These are phyloP conservation scores for Macaria liturata DNA, from an alignment of 2,888 invertebrate genomes.

Conservation along the genomic window DNA sequence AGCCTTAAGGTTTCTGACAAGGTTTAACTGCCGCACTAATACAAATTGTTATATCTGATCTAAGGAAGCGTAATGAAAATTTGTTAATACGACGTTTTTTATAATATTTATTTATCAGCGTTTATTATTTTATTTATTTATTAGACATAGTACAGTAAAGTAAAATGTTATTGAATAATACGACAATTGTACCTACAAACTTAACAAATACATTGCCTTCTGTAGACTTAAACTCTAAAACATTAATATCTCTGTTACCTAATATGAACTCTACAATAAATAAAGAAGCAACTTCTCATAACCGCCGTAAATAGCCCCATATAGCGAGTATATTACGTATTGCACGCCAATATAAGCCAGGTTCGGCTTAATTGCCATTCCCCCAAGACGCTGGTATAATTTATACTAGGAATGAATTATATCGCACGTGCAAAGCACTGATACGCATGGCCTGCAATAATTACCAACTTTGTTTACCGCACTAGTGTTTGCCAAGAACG, in stretches of 20 bases:
- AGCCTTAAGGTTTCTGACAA: too few species aligned
- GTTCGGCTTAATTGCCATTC: constrained; percentile 63
- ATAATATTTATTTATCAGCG: too few species aligned
- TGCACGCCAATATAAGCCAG: constrained; percentile 57
- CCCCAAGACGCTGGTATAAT: constrained; percentile 63
- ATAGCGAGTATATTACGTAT: constrained; percentile 27
- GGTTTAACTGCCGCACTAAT: too few species aligned
- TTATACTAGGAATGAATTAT: constrained; percentile 64
- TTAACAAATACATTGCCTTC: too few species aligned
- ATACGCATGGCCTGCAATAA: constrained; percentile 47
- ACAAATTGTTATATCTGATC: too few species aligned
- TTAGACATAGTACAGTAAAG: too few species aligned
- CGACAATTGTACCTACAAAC: too few species aligned
- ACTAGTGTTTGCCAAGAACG: not conserved
- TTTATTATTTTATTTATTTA: too few species aligned
- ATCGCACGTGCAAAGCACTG: constrained; percentile 45
- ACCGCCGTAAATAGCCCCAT: constrained; percentile 23
- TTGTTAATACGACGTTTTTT: too few species aligned
- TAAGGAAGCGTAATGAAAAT: too few species aligned
- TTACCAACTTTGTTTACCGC: constrained; percentile 27
- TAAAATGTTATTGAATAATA: too few species aligned
- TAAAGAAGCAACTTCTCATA: constrained; percentile 16
- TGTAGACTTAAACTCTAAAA: not conserved
- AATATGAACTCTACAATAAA: constrained; percentile 3
- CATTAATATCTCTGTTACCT: not conserved